phyloP scores from a whole-genome alignment of 2,797 vertebrate genomes.

The Aeoliscus strigatus region DNA sequence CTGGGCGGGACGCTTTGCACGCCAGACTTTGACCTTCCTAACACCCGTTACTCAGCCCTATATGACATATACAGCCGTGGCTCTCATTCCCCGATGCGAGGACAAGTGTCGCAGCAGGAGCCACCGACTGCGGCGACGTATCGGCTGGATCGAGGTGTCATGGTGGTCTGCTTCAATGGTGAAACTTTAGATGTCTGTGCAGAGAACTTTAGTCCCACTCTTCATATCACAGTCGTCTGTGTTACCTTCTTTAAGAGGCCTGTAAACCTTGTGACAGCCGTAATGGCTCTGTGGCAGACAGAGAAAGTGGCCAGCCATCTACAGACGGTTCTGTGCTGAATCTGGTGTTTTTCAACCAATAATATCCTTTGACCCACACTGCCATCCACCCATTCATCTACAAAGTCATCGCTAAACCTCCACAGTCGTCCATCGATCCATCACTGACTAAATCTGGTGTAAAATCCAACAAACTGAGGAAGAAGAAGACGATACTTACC shows the following conservation, averaged over 20 bases:
- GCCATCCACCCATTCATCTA: background rate
- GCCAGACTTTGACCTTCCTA: conserved; percentile 20
- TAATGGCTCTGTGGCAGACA: conserved; percentile 61
- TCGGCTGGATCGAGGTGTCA: conserved; percentile 42
- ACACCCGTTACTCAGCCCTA: conserved; percentile 22
- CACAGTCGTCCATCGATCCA: background rate
- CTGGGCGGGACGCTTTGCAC: conserved; percentile 38
- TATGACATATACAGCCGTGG: conserved; percentile 11
- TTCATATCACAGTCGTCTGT: conserved; percentile 38
- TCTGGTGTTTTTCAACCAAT: conserved; percentile 18
- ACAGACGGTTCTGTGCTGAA: conserved; percentile 42
- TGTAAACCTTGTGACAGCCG: conserved; percentile 65
- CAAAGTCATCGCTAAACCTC: background rate
- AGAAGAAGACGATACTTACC: conserved; percentile 80
- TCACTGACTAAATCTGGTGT: background rate
- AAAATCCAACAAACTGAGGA: conserved; percentile 4
- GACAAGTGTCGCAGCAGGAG: conserved; percentile 44
- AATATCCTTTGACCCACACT: conserved; percentile 31
- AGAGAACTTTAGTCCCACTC: conserved; percentile 42
- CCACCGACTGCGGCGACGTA: conserved; percentile 26
- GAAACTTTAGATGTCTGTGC: conserved; percentile 57
- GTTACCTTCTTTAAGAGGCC: conserved; percentile 62
- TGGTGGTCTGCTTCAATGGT: conserved; percentile 54
- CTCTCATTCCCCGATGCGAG: conserved; percentile 14
- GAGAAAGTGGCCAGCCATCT: conserved; percentile 40